Percentiles rank a stretch among this genome's conserved stretches.
Conservation (phyloP, 2,888 invertebrate species). For the Lucinisca nassula region DNA sequence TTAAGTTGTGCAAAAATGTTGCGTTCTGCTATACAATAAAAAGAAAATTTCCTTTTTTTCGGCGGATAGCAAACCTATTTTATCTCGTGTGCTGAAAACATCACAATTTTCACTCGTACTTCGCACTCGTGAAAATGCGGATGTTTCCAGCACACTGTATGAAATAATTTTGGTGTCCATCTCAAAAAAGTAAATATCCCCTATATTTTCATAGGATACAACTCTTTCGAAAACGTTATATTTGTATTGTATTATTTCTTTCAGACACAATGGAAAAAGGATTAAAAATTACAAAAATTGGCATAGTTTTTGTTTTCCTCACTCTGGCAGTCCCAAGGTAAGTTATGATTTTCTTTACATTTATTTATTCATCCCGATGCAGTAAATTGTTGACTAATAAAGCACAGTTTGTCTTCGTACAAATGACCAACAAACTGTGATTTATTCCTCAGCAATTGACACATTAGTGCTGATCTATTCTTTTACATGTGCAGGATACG, state of each 20-base stretch:
- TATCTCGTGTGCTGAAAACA: too few relatives aligned
- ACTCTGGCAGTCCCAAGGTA: background rate
- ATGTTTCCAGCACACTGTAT: background rate
- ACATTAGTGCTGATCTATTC: background rate
- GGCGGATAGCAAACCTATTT: too few relatives aligned
- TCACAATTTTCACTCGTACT: too few relatives aligned
- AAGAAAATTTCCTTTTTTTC: too few relatives aligned
- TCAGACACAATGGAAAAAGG: background rate
- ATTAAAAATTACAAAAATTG: background rate
- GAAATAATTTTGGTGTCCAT: too few relatives aligned
- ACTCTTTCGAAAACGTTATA: background rate
- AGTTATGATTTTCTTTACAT: background rate
- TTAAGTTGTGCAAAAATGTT: background rate
- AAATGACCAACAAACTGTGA: background rate
- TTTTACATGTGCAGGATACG: background rate
- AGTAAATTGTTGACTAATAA: background rate
- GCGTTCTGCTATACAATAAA: background rate
- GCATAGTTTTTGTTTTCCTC: background rate
- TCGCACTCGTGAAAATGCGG: too few relatives aligned
- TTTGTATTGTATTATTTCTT: background rate
- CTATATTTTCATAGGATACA: too few relatives aligned
- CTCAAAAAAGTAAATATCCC: too few relatives aligned
- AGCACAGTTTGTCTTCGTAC: background rate
- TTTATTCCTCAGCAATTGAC: too few relatives aligned
- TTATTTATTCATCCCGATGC: background rate